Base-by-base conservation (phyloP, 1,140 invertebrate genomes). In the Limonius californicus region DNA sequence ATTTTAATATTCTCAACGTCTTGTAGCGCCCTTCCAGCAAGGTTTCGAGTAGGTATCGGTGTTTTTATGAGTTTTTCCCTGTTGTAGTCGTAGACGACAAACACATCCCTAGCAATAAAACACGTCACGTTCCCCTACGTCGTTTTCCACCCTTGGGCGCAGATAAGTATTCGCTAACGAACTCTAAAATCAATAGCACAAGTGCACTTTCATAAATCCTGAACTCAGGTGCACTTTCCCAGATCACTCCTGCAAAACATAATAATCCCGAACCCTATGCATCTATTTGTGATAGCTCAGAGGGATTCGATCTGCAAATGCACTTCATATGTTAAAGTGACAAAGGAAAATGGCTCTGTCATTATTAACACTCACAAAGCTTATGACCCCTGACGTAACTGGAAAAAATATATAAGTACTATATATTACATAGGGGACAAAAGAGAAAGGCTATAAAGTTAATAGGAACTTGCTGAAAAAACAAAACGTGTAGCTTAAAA, bases 161-260 rank as follows among this genome's bases (percentile, higher is more conserved):
- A 18, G 14, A 50, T 50, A 50, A 50, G 45, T 19, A 50, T 21
- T 50, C 45, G 45, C 45, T 50, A 50, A 50, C 45, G 45, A 50
- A 50, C 45, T 50, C 45, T 50, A 18, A 21, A 18, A 50, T 50
- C 45, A 50, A 50, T 50, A 50, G 14, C 45, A 21, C 45, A 21
- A 50, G 45, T 50, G 45, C 45, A 50, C 45, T 50, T 50, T 50
- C 16, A 50, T 50, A 50, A 50, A 50, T 50, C 20, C 16, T 11
- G 14, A 50, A 14, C 20, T 50, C 45, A 50, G 45, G 45, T 50
- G 45, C 45, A 50, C 45, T 50, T 50, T 50, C 45, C 45, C 45
- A 50, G 45, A 50, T 50, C 45, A 50, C 12, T 50, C 45, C 2
- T 19, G 19, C 45, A 50, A 50, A 50, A 50, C 45, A 50, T 21